A percentile compares a stretch with the other conserved stretches of the same genome.
Conservation (phyloP, 1,140 invertebrate genomes). For the Anadara kagoshimensis region DNA sequence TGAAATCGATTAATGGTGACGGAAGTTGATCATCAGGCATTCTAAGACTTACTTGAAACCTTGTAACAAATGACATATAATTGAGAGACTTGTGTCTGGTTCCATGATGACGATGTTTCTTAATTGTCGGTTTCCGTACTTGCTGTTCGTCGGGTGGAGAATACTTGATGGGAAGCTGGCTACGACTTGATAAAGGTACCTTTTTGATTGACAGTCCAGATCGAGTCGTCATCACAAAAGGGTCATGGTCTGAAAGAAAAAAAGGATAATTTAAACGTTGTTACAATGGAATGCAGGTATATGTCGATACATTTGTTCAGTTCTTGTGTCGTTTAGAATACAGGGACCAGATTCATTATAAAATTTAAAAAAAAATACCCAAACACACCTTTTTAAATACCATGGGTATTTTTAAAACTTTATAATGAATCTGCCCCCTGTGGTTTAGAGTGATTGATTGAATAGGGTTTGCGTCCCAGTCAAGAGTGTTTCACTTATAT, state of each 20-base stretch:
- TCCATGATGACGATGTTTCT: slow-evolving; percentile 22
- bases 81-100: slow-evolving; percentile 49
- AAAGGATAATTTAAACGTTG: not conserved
- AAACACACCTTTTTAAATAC: no score
- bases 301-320: no score
- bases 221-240: slow-evolving; percentile 58
- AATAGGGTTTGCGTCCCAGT: no score
- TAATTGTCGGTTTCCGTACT: not conserved
- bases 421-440: no score
- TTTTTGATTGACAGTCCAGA: slow-evolving; percentile 57
- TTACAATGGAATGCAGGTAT: no score
- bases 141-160: not conserved
- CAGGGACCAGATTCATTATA: no score
- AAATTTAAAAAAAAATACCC: no score
- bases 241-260: slow-evolving; percentile 49
- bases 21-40: slow-evolving; percentile 24
- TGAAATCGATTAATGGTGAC: not conserved
- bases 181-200: slow-evolving; percentile 16
- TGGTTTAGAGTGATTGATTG: no score
- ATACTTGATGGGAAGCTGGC: not conserved
- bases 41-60: slow-evolving; percentile 45
- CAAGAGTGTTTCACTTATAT: no score
- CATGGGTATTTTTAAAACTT: no score
- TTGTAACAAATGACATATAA: slow-evolving; percentile 59
- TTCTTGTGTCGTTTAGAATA: no score